Base-by-base conservation (phyloP, 2,888 invertebrate species). In the Microdon myrmicae region DNA sequence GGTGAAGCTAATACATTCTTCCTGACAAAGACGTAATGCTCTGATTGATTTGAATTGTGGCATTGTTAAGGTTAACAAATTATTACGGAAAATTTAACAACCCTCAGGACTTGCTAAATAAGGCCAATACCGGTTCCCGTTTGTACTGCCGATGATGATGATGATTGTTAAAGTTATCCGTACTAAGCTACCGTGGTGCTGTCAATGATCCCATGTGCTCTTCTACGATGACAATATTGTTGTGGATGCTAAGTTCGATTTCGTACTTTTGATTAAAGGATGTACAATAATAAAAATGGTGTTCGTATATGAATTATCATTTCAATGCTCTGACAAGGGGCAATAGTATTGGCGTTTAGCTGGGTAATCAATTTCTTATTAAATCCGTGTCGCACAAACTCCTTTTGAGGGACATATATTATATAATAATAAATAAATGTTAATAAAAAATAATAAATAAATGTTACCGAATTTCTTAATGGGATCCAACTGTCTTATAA, bases 1-100 rank as follows among this genome's bases (percentile, higher is more conserved):
- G 83, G 73, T 94, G 93, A 1, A 92, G 86, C 2, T 88, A 87
- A 72, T 94, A 92, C 26, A 94, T 79, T 28, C 90, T 86, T 0
- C 92, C 93, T 12, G 94, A 94, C 55, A 94, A 79, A 0, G 91
- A 90, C 23, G 94, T 88, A 71, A 94, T 86, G 2, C 91, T 90
- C 75, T 92, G 92, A 75, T 94, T 91, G 71, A 94, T 85, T 72
- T 90, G 86, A 20, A 86, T 85, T 79, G 94, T 87, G 10, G 92
- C 89, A n/a, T n/a, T n/a, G n/a, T n/a, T n/a, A n/a, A n/a, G n/a
- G n/a, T n/a, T n/a, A n/a, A n/a, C n/a, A n/a, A n/a, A n/a, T n/a
- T n/a, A n/a, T n/a, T n/a, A n/a, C n/a, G n/a, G n/a, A n/a, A n/a
- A n/a, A n/a, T n/a, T n/a, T n/a, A n/a, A n/a, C n/a, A n/a, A n/a